Conservation (phyloP, 92 coral and sea anemone genomes). For the Palythoa grandiflora region DNA sequence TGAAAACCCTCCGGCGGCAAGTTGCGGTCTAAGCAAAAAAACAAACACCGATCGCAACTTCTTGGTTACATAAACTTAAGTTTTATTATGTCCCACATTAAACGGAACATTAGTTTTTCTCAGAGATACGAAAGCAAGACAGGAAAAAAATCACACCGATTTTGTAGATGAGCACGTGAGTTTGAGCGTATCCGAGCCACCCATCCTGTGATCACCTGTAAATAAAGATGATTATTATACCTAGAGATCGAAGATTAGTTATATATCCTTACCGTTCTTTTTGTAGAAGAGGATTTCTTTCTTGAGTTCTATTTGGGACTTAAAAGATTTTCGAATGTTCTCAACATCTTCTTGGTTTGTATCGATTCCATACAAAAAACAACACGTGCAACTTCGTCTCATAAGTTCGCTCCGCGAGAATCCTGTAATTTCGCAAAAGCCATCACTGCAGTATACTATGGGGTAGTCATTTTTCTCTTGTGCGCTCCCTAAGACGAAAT, state of each 20-base stretch:
- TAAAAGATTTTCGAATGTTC: constrained; percentile 80
- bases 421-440: constrained; percentile 95
- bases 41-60: constrained; percentile 5
- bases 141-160: background rate
- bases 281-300: constrained; percentile 86
- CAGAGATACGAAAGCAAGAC: background rate
- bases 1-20: constrained; percentile 9
- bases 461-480: constrained; percentile 94
- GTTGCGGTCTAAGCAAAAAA: constrained; percentile 20
- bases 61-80: background rate
- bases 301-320: constrained; percentile 78
- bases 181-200: background rate
- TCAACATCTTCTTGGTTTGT: constrained; percentile 80
- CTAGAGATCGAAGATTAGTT: background rate
- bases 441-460: constrained; percentile 96
- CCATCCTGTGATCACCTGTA: background rate
- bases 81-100: background rate
- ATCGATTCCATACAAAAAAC: constrained; percentile 88
- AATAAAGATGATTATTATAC: background rate
- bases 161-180: background rate
- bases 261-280: constrained; percentile 77
- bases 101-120: constrained; percentile 3
- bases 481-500: constrained; percentile 97
- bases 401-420: constrained; percentile 93
- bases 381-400: constrained; percentile 91